These are phyloP conservation scores for Coelogynopora nodosa DNA, from an alignment of 2,888 invertebrate species.

Conservation along the genomic window DNA sequence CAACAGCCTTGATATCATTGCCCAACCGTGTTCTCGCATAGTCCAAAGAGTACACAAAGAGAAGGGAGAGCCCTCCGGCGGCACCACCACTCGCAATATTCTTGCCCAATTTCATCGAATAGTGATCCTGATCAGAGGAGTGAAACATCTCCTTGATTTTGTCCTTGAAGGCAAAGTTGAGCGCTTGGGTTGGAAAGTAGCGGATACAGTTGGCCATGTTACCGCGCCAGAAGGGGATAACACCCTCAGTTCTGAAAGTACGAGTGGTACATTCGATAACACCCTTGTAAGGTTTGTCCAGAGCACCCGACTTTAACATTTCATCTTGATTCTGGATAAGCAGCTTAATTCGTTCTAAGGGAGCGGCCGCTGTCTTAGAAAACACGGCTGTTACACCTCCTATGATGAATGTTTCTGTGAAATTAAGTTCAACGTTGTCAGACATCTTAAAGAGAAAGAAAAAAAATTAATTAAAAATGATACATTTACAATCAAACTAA, in stretches of 20 bases:
- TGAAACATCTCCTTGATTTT: conserved; percentile 79
- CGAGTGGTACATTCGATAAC: conserved; percentile 63
- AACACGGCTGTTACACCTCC: conserved; percentile 61
- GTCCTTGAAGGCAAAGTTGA: conserved; percentile 68
- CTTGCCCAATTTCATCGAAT: conserved; percentile 67
- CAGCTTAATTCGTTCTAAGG: conserved; percentile 61
- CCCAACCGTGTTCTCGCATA: conserved; percentile 61
- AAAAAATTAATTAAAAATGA: too few species aligned
- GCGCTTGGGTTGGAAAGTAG: conserved; percentile 63
- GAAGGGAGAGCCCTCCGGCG: conserved; percentile 61
- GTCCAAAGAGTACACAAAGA: conserved; percentile 62
- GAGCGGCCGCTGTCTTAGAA: conserved; percentile 62
- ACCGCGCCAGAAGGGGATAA: conserved; percentile 77
- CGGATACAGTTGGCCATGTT: conserved; percentile 88
- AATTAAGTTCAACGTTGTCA: conserved; percentile 55
- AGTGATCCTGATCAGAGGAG: conserved; percentile 53
- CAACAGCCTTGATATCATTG: conserved; percentile 60
- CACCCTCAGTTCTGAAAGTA: conserved; percentile 58
- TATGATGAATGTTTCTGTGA: conserved; percentile 60
- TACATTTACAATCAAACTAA: too few species aligned
- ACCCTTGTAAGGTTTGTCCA: conserved; percentile 84
- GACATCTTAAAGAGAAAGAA: too few species aligned
- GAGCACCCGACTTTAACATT: conserved; percentile 59
- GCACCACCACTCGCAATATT: conserved; percentile 66
- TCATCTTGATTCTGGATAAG: conserved; percentile 62